A percentile compares a stretch with the other conserved stretches of the same genome.
Conservation (phyloP, 2,113 vertebrate genomes). For the Hassar affinis region DNA sequence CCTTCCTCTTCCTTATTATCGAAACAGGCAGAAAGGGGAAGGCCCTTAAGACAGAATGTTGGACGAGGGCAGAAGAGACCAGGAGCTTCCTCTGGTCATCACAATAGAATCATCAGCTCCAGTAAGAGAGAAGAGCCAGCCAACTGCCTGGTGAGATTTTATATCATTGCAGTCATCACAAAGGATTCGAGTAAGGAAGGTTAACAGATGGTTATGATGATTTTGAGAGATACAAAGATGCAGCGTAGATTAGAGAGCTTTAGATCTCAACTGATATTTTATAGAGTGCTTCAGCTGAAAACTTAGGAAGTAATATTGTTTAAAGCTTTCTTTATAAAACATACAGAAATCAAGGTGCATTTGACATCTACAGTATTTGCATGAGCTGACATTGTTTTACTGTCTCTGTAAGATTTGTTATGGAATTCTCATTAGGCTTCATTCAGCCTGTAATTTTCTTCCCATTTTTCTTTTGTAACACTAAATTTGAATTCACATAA, state of each 20-base stretch:
- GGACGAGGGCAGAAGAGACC: not conserved
- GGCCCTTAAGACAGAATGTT: not conserved
- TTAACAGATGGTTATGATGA: constrained; percentile 15
- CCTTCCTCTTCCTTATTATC: constrained; percentile 35
- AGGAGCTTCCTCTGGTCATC: constrained; percentile 7
- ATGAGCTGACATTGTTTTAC: constrained; percentile 24
- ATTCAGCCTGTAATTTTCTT: constrained; percentile 8
- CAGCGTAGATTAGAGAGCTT: not conserved
- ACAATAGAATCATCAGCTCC: constrained; percentile 33
- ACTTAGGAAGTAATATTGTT: not conserved
- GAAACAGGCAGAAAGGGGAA: constrained; percentile 17
- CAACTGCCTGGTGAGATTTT: constrained; percentile 27
- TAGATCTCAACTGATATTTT: not conserved
- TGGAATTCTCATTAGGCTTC: constrained; percentile 29
- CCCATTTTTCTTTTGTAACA: not conserved
- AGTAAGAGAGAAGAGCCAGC: not conserved
- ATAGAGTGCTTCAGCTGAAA: not conserved
- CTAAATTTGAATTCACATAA: constrained; percentile 34
- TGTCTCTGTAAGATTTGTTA: constrained; percentile 8
- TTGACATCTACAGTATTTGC: constrained; percentile 8
- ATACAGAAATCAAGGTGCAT: constrained; percentile 24
- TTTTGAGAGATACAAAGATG: not conserved
- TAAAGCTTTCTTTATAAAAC: constrained; percentile 4
- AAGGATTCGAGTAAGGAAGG: not conserved
- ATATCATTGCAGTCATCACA: constrained; percentile 7